These are phyloP conservation scores for Drosophila setosimentum DNA, from an alignment of 2,888 invertebrate species.

Conservation along the genomic window DNA sequence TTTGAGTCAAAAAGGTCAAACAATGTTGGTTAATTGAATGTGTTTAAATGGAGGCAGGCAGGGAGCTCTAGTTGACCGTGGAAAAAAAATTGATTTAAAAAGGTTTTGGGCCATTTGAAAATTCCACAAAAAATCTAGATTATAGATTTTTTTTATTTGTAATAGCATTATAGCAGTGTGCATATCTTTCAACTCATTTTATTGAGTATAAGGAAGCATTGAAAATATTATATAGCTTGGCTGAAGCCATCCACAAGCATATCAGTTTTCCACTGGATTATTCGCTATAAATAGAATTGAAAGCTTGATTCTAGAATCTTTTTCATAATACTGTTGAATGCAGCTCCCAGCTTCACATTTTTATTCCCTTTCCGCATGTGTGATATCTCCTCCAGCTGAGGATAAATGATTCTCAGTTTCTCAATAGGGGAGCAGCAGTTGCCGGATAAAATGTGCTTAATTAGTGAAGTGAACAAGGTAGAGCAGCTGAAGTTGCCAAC, in stretches of 20 bases:
- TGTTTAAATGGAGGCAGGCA: background rate
- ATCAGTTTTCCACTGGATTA: background rate
- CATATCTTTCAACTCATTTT: background rate
- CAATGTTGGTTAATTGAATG: background rate
- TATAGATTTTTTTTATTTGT: background rate
- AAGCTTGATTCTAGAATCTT: constrained; percentile 19
- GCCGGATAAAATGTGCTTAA: constrained; percentile 37
- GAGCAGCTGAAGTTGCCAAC: constrained; percentile 51
- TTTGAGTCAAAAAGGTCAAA: background rate
- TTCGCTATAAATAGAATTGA: background rate
- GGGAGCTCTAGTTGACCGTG: background rate
- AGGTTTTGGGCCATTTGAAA: background rate
- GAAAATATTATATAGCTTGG: background rate
- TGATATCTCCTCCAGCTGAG: constrained; percentile 1
- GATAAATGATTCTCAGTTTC: constrained; percentile 43
- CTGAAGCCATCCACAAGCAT: background rate
- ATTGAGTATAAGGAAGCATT: background rate
- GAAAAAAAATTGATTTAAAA: too few relatives aligned
- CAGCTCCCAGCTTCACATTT: constrained; percentile 1
- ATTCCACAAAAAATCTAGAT: background rate
- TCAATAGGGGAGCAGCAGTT: constrained; percentile 28
- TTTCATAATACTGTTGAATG: constrained; percentile 16
- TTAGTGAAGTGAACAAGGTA: constrained; percentile 34
- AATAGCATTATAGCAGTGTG: background rate
- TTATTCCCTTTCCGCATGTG: constrained; percentile 8